phyloP scores from a whole-genome alignment of 2,797 vertebrate genomes.

The Petrocephalus schoutedeni region DNA sequence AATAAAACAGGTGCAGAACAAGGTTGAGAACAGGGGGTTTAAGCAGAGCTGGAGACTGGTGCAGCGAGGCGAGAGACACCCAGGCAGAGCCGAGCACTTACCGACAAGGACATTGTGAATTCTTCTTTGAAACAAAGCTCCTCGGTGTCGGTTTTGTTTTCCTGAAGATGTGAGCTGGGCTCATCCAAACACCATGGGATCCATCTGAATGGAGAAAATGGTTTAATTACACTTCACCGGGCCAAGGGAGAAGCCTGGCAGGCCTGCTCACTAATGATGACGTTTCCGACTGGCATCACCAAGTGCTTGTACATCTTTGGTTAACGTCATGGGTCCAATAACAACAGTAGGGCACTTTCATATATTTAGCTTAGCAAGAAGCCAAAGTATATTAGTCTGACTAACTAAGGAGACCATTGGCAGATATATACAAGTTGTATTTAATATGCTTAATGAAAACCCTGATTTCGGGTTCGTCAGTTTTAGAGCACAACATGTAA shows the following conservation, averaged over 20 bases:
- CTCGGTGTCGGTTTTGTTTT: not conserved
- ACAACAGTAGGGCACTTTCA: not conserved
- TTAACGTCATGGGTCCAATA: not conserved
- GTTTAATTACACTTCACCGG: not conserved
- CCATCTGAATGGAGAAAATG: conserved; percentile 4
- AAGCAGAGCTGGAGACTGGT: not conserved
- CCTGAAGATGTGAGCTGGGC: conserved; percentile 28
- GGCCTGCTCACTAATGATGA: not conserved
- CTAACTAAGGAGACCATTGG: not conserved
- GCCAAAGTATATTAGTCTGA: not conserved
- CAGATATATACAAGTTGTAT: not conserved
- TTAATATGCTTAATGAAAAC: not conserved
- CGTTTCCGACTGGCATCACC: not conserved
- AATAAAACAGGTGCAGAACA: not conserved
- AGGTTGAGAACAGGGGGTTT: not conserved
- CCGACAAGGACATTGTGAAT: conserved; percentile 67
- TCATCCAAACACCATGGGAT: conserved; percentile 39
- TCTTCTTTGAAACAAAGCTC: not conserved
- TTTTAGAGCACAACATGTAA: not conserved
- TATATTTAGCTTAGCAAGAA: not conserved
- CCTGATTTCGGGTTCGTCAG: not conserved
- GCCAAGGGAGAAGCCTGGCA: not conserved
- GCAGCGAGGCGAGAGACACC: not conserved
- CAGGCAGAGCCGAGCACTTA: conserved; percentile 44
- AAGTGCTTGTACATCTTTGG: not conserved